These are phyloP conservation scores for Pandion haliaetus DNA, from an alignment of 2,113 vertebrate species.

Conservation along the genomic window DNA sequence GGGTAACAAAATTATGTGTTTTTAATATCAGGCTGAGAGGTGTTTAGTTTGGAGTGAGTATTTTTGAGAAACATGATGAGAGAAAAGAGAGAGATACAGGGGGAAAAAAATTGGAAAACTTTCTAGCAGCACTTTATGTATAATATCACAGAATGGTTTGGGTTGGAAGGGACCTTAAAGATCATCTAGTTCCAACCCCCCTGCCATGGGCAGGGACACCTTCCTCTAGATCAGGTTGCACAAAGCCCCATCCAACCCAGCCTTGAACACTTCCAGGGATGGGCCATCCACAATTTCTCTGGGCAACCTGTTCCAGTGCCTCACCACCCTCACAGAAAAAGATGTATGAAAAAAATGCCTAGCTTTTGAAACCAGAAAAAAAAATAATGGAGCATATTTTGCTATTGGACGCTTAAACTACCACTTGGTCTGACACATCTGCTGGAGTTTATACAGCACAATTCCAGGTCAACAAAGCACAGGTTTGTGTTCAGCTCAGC, in stretches of 20 bases:
- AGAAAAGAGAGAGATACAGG: background rate
- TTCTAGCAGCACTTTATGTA: background rate
- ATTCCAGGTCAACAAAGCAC: background rate
- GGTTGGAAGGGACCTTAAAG: no score
- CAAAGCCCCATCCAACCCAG: no score
- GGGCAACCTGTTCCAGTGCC: no score
- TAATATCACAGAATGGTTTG: no score
- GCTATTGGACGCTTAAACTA: background rate
- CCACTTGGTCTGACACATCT: background rate
- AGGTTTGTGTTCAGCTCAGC: background rate
- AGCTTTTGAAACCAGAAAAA: background rate
- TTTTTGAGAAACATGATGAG: background rate
- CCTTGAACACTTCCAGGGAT: no score
- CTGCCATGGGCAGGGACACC: no score
- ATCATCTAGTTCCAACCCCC: no score
- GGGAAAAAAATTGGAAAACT: rapidly evolving
- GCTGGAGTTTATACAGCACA: background rate
- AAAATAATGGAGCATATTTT: background rate
- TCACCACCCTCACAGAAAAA: no score
- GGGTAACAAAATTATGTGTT: background rate
- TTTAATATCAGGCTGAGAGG: background rate
- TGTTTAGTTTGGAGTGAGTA: background rate
- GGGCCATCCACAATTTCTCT: no score
- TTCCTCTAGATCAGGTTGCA: no score
- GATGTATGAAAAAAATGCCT: background rate